Conservation (phyloP, 2,888 invertebrate species). For the Phyllotreta striolata region DNA sequence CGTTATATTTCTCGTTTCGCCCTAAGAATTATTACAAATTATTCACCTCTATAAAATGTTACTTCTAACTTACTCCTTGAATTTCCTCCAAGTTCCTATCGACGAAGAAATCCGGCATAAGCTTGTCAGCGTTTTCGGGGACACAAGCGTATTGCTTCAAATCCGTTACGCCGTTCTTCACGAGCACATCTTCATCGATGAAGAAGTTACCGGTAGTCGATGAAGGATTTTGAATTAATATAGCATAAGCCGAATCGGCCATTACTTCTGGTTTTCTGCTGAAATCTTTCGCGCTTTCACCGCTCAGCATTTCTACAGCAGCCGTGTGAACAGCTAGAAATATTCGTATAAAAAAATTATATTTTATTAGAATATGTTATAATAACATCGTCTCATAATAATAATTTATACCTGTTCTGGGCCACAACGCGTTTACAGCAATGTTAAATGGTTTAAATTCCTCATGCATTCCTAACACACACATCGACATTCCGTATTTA, state of each 20-base stretch:
- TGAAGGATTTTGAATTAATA: constrained; percentile 80
- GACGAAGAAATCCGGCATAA: constrained; percentile 91
- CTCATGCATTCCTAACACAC: constrained; percentile 95
- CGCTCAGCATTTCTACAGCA: constrained; percentile 87
- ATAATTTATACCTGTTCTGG: constrained; percentile 75
- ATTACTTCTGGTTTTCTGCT: constrained; percentile 87
- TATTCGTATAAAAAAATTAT: constrained; percentile 23
- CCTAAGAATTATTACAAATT: neutral
- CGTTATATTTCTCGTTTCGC: neutral
- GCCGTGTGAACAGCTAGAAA: constrained; percentile 88
- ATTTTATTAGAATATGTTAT: neutral
- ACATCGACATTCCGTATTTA: constrained; percentile 99
- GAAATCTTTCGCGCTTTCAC: constrained; percentile 68
- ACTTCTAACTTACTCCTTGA: constrained; percentile 15
- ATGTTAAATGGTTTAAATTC: constrained; percentile 86
- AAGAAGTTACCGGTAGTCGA: constrained; percentile 87
- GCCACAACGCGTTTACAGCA: constrained; percentile 97
- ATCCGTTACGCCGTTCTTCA: constrained; percentile 74
- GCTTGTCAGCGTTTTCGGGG: constrained; percentile 69
- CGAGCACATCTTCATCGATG: constrained; percentile 90
- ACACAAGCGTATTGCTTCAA: constrained; percentile 85
- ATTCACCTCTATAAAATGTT: neutral
- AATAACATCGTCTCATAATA: neutral
- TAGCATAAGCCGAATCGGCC: constrained; percentile 88
- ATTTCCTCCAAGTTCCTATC: constrained; percentile 57